phyloP scores from a whole-genome alignment of 2,113 vertebrate species.

The Gallinago jamesoni region DNA sequence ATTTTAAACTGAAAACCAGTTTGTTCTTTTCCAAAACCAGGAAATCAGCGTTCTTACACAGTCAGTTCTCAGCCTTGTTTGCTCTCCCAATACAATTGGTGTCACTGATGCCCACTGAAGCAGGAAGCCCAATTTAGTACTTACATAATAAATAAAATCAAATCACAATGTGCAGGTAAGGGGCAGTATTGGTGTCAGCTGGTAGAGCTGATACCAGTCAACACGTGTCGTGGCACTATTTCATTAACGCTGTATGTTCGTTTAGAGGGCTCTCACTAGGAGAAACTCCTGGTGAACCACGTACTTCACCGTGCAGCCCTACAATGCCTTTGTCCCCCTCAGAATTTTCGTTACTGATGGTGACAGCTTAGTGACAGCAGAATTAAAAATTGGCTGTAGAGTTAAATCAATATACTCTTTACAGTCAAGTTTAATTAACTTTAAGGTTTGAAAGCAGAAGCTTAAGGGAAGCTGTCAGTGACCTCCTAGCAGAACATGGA shows the following conservation, averaged over 20 bases:
- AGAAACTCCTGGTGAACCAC: not conserved
- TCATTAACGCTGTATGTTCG: accelerated
- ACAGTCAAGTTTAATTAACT: not conserved
- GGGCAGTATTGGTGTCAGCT: not conserved
- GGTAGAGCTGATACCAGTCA: not conserved
- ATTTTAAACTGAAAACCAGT: not conserved
- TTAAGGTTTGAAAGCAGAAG: not conserved
- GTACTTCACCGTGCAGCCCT: accelerated
- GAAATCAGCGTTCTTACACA: not conserved
- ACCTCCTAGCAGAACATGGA: not conserved
- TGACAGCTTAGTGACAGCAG: not conserved
- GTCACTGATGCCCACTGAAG: not conserved
- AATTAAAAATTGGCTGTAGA: not conserved
- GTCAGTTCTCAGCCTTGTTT: not conserved
- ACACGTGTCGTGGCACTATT: not conserved
- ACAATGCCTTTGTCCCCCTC: not conserved
- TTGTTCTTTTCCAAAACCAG: not conserved
- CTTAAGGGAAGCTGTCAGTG: not conserved
- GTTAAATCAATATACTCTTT: not conserved
- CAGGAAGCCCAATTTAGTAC: not conserved
- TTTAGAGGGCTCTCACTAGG: not conserved
- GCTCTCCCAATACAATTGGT: not conserved
- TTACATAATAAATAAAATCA: not conserved
- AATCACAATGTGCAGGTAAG: not conserved
- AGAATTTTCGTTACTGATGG: not conserved